Percentiles rank a stretch among this genome's conserved stretches.
These are phyloP conservation scores for Hylaeus anthracinus DNA, from an alignment of 1,140 invertebrate genomes.

Conservation along the genomic window DNA sequence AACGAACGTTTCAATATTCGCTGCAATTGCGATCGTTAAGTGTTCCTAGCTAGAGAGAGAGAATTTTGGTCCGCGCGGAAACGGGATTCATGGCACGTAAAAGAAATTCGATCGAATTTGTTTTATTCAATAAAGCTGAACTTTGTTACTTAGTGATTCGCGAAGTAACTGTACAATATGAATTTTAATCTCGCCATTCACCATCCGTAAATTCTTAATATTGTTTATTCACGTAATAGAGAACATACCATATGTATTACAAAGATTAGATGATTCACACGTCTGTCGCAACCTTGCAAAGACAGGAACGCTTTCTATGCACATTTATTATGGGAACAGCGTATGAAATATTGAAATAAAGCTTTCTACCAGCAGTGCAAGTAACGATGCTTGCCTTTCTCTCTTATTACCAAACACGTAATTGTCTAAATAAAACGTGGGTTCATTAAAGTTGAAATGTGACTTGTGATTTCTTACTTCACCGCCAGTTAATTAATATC, in stretches of 20 bases:
- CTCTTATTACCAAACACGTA: neutral
- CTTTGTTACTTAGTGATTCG: neutral
- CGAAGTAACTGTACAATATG: neutral
- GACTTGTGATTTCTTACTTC: neutral
- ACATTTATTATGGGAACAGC: too few relatives aligned
- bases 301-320: too few relatives aligned
- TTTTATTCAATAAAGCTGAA: neutral
- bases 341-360: too few relatives aligned
- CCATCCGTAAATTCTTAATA: too few relatives aligned
- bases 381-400: neutral
- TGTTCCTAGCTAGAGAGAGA: neutral
- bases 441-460: slow-evolving; percentile 2
- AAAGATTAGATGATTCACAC: too few relatives aligned
- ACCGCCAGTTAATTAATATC: neutral
- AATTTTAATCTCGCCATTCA: too few relatives aligned
- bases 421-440: neutral
- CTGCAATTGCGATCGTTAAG: slow-evolving; percentile 5
- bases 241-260: too few relatives aligned
- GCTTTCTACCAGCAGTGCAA: too few relatives aligned
- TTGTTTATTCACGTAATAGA: too few relatives aligned
- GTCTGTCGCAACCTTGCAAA: too few relatives aligned
- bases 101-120: slow-evolving; percentile 3
- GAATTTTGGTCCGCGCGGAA: neutral
- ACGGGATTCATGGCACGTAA: neutral
- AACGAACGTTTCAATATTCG: slow-evolving; percentile 18